These are phyloP conservation scores for Eupithecia tripunctaria DNA, from an alignment of 2,888 invertebrate species.

Conservation along the genomic window DNA sequence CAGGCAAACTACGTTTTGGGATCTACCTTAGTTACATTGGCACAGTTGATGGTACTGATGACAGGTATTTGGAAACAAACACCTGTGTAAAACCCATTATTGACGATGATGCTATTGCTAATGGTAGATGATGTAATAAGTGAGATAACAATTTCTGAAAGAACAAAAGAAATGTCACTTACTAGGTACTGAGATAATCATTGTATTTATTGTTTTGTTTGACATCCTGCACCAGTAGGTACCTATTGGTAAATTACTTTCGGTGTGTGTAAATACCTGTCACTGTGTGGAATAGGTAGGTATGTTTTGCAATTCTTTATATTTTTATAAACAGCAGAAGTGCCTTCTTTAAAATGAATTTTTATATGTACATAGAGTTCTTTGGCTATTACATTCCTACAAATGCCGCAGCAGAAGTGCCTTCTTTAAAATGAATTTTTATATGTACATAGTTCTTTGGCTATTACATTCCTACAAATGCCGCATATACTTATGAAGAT, in stretches of 20 bases:
- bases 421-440: neutral
- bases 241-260: neutral
- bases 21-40: constrained; percentile 87
- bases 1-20: constrained; percentile 92
- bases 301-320: neutral
- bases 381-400: neutral
- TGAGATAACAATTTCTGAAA: neutral
- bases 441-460: neutral
- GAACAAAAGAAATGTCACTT: constrained; percentile 1
- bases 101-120: constrained; percentile 52
- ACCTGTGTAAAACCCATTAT: constrained; percentile 58
- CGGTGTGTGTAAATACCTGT: neutral
- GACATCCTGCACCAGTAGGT: neutral
- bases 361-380: neutral
- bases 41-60: constrained; percentile 60
- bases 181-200: neutral
- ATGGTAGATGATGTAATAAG: constrained; percentile 60
- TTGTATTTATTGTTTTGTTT: constrained; percentile 5
- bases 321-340: neutral
- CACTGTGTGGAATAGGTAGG: neutral
- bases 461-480: neutral
- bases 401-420: neutral
- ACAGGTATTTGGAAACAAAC: constrained; percentile 55
- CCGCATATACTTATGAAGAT: neutral
- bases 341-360: neutral